These are phyloP conservation scores for Ammodytes marinus DNA, from an alignment of 2,113 vertebrate genomes.

Conservation along the genomic window DNA sequence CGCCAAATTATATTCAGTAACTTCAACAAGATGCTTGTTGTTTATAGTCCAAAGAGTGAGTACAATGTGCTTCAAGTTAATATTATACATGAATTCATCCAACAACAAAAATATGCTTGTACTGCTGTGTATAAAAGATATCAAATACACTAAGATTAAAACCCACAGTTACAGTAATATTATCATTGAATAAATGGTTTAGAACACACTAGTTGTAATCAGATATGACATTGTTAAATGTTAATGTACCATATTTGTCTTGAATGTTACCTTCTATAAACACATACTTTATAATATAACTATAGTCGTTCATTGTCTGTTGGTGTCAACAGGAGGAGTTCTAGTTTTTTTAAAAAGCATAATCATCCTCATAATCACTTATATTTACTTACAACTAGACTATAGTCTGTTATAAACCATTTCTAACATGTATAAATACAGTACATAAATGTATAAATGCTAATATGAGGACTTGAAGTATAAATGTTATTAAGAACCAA, in stretches of 20 bases:
- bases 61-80: background rate
- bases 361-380: background rate
- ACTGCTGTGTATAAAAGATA: too few relatives aligned
- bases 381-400: background rate
- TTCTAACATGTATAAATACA: background rate
- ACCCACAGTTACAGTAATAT: too few relatives aligned
- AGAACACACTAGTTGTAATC: too few relatives aligned
- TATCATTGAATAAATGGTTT: too few relatives aligned
- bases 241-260: too few relatives aligned
- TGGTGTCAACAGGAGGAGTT: background rate
- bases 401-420: background rate
- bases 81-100: too few relatives aligned
- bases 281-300: background rate
- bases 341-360: background rate
- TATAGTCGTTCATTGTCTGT: background rate
- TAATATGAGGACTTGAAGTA: background rate
- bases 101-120: too few relatives aligned
- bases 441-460: too few relatives aligned
- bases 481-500: slow-evolving; percentile 26
- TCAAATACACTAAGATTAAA: too few relatives aligned
- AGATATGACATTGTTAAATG: too few relatives aligned
- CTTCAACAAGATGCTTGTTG: background rate
- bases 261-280: background rate
- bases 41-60: background rate
- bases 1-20: background rate